Conservation (phyloP, 1,140 invertebrate genomes). For the Pomacea maculata region DNA sequence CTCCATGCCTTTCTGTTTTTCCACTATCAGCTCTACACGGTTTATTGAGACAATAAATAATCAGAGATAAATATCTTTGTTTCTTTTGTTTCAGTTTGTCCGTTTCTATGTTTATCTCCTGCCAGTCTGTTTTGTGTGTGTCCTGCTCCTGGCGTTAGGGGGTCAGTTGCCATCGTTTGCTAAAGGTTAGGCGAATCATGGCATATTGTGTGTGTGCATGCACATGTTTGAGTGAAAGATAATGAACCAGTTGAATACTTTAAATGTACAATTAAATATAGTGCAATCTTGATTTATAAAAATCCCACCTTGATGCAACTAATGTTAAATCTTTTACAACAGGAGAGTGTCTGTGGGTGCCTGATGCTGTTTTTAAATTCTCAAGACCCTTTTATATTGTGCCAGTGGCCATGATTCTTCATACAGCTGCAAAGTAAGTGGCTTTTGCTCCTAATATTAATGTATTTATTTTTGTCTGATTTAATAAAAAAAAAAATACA, state of each 20-base stretch:
- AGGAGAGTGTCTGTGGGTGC: slow-evolving; percentile 13
- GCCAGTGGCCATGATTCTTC: slow-evolving; percentile 11
- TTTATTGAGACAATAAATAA: no score
- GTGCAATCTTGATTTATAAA: not conserved
- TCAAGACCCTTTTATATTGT: slow-evolving; percentile 15
- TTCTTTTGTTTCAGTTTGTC: slow-evolving; percentile 39
- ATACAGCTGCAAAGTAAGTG: slow-evolving; percentile 1
- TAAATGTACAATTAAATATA: not conserved
- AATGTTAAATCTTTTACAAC: not conserved
- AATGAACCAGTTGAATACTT: no score
- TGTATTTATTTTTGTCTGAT: no score
- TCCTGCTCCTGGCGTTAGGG: slow-evolving; percentile 30
- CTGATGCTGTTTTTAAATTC: slow-evolving; percentile 13
- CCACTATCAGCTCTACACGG: no score
- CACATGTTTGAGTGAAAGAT: no score
- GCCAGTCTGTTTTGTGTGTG: slow-evolving; percentile 32
- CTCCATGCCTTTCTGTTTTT: no score
- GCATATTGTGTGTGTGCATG: no score
- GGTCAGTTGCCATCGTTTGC: slow-evolving; percentile 25
- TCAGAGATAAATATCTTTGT: not conserved
- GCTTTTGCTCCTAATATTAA: no score
- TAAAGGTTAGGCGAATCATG: slow-evolving; percentile 21
- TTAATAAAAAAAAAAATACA: not conserved
- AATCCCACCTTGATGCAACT: not conserved
- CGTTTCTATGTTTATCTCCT: slow-evolving; percentile 37